Evolutionary conservation across 2,888 invertebrate species (phyloP).

Genomic region (Callyntrura guangdongensis): DNA sequence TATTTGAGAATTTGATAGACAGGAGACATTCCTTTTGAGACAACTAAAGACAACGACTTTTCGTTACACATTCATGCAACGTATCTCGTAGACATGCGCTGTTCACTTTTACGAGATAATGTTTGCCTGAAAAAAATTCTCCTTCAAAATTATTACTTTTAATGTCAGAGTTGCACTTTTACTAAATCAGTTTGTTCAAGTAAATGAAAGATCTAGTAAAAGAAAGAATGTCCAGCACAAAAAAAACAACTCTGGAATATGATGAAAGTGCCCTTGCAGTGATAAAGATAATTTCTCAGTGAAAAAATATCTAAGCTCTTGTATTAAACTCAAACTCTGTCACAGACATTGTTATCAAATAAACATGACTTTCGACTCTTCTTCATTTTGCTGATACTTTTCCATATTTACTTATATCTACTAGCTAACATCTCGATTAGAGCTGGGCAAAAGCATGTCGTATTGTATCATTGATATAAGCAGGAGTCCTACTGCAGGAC

Average conservation of each 20-base stretch:
- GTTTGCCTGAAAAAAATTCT: background rate
- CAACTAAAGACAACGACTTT: background rate
- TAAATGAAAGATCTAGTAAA: background rate
- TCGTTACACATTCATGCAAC: too few relatives aligned
- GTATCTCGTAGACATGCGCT: background rate
- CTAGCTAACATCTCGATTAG: background rate
- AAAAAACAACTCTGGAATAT: background rate
- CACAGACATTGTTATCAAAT: background rate
- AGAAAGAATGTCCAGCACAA: background rate
- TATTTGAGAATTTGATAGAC: background rate
- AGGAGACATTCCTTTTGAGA: background rate
- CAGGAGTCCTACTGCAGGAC: background rate
- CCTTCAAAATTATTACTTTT: background rate
- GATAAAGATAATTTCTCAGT: slow-evolving; percentile 36
- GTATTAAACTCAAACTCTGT: slow-evolving; percentile 10
- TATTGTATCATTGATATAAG: background rate
- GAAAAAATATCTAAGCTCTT: background rate
- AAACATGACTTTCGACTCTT: background rate
- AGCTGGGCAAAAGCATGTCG: too few relatives aligned
- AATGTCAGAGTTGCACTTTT: background rate
- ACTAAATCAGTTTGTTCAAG: background rate
- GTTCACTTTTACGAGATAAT: background rate
- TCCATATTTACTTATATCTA: background rate
- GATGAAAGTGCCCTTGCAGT: background rate
- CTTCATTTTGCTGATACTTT: background rate